Conservation (phyloP, 2,113 vertebrate species). For the Gymnorhina tibicen region DNA sequence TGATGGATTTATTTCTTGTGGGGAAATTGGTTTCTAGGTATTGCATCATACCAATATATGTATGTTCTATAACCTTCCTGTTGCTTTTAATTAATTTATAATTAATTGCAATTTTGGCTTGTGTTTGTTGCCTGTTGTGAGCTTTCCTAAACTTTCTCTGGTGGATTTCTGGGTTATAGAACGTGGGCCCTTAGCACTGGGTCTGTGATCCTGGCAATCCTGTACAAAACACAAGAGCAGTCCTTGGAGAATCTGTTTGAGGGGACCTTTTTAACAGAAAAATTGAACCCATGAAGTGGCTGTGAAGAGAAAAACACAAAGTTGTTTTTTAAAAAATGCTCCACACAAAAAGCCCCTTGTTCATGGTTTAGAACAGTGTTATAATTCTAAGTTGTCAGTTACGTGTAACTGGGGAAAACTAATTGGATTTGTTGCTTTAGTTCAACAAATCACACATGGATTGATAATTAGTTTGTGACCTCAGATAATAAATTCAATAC, state of each 20-base stretch:
- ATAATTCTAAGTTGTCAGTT: background rate
- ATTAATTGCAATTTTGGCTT: background rate
- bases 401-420: background rate
- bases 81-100: background rate
- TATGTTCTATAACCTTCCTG: background rate
- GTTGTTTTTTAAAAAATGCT: background rate
- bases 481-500: background rate
- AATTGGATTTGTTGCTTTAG: background rate
- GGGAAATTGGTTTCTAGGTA: background rate
- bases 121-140: background rate
- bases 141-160: background rate
- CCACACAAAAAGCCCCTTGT: background rate
- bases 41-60: accelerated
- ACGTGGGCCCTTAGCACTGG: accelerated
- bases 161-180: background rate
- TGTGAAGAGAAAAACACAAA: background rate
- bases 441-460: background rate
- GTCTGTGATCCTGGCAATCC: background rate
- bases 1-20: background rate
- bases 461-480: background rate
- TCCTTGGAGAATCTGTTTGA: background rate
- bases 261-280: background rate
- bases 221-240: background rate
- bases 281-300: background rate
- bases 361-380: background rate